Base-by-base conservation (phyloP, 2,113 vertebrate species). In the Gymnocephalus cernua region DNA sequence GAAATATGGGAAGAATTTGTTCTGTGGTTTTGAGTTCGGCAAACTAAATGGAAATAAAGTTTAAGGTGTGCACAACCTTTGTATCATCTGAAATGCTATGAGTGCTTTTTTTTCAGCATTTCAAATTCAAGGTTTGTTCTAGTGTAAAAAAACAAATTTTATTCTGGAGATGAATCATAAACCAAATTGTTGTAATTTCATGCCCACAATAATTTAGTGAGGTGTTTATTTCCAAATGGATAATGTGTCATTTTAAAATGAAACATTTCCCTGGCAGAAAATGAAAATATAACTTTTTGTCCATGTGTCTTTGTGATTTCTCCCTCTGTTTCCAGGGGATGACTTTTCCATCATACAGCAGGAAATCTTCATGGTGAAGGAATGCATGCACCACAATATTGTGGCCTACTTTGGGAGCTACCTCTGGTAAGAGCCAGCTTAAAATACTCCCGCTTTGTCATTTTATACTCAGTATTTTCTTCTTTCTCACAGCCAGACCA, bases 361-460 rank as follows among this genome's bases (percentile, higher is more conserved):
- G 92, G 98, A 99, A 95, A 99, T 99, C 77, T 99, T 97, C 89
- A 99, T 99, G 98, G 98, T 99, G 89, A 99, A 99, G 93, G 98
- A 99, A 94, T 99, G 98, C 95, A 99, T 96, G 85, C 97, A 99
- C 76, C 96, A 96, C 89, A 99, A 99, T 87, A 99, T 99, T 3
- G 98, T 99, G 77, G 97, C 98, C 79, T 99, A 99, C 94, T 99
- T 98, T 87, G 98, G 98, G 88, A 99, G 98, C 95, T 99, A 99
- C 95, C 97, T 99, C 94, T 97, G 97, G 98, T 99, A 96, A 96
- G 92, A 82, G 80, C 74, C 56, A 50, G 72, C 85, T 80, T 58
- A 25, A 59, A 82, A 82, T 56, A 62, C 69, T 59, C n/a, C 57
- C 27, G 56, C 69, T 61, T 71, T 82, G 86, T 90, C 75, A 82